Evolutionary conservation across 2,888 invertebrate species (phyloP), one percentile per base, ranked within the genome.

Genomic region (Chesias legatella): DNA sequence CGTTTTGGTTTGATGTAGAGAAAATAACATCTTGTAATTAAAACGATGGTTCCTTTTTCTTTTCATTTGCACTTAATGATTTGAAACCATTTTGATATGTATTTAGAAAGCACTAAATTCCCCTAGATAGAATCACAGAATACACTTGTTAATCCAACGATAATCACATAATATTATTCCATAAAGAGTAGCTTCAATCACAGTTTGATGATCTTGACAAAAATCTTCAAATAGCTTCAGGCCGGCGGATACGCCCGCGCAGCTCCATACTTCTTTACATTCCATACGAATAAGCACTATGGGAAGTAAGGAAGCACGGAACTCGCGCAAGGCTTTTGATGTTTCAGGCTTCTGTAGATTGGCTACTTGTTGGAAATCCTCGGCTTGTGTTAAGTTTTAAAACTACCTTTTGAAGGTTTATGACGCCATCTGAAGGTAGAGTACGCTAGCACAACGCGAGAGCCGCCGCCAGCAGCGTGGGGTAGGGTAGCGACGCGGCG

Each of bases 231-330:
- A 61, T 56, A 56, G 59, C 65, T 56, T 73, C 70, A 62, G 64
- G 63, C 53, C 57, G 61, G 82, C 56, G 64, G 82, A 62, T 69
- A 77, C 79, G 81, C 86, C 88, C 78, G 84, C 86, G 88, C 86
- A 90, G 93, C 94, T 94, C 94, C 94, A 94, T 94, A 96, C 95
- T 96, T 96, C 96, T 96, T 96, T 96, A 96, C 96, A 96, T 96
- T 96, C 96, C 96, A 96, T 96, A 96, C 89, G 92, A 83, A 86
- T 75, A 90, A 90, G 81, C 90, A 93, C 94, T 95, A 95, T 95
- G 95, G 95, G 94, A 95, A 95, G 95, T 95, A 95, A 95, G 94
- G 95, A 95, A 95, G 95, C 94, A 95, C 94, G 95, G 95, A 94
- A 94, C 94, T 92, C 89, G 90, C 91, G 89, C 89, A 80, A 89